Base-by-base conservation (phyloP, 2,797 vertebrate species). In the Tiaroga cobitis region DNA sequence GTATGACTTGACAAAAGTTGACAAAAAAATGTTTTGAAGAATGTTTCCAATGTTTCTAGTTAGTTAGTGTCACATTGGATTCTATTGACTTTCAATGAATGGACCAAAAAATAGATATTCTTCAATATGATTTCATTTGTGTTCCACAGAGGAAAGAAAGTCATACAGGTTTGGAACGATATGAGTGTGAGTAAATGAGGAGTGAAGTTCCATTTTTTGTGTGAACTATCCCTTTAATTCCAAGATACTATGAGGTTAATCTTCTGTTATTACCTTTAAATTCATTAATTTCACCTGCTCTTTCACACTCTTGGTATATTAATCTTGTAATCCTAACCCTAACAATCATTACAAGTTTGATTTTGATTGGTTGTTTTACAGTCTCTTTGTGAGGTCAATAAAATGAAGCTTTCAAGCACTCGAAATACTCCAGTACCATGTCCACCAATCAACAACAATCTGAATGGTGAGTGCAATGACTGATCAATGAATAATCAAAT, bases 381-480 rank as follows among this genome's bases (percentile, higher is more conserved):
- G 94, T 0, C 0, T 34, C 67, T 0, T 61, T 93, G 90, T 89
- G 89, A 92, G 32, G 0, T 41, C 32, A 86, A 19, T n/a, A 93
- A 43, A 76, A 11, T 4, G 9, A 80, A 18, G 9, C 21, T 68
- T n/a, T 8, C 74, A 0, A 13, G 75, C 18, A 32, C 82, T 11
- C 41, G 90, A 0, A 72, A 2, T 59, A 2, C 86, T 82, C 80
- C 86, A 16, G 0, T 24, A 0, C 82, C 86, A 0, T 90, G 92
- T 19, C 3, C 86, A 32, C 8, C 75, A 1, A 0, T 39, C 1
- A 8, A 85, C 59, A 72, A 61, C 41, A 8, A 67, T 34, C 43
- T 74, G 29, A 67, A 37, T 34, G 54, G 32, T 82, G n/a, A 82
- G 80, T 72, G 7, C 4, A 70, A 4, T n/a, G 61, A 75, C 74